Evolutionary conservation across 2,113 vertebrate genomes (phyloP).

Genomic region (Phalacrocorax carbo): DNA sequence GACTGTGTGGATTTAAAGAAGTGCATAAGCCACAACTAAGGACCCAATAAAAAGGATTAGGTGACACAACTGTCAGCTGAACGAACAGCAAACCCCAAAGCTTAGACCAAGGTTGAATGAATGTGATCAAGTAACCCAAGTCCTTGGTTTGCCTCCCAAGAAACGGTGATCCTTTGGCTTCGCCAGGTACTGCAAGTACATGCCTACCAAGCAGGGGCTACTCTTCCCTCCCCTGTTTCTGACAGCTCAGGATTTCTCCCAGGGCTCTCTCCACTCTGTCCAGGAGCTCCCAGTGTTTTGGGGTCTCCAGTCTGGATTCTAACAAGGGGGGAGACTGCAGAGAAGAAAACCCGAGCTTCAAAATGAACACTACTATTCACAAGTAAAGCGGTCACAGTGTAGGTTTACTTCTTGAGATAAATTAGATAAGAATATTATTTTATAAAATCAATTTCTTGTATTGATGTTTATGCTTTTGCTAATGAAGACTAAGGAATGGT

Average conservation of each 20-base stretch:
- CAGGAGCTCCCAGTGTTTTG: background rate
- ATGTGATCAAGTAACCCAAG: accelerated
- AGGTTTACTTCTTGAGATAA: background rate
- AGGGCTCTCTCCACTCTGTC: background rate
- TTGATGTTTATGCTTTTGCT: background rate
- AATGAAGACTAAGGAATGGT: slow-evolving; percentile 14
- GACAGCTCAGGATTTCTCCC: background rate
- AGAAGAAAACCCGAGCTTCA: background rate
- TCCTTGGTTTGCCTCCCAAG: background rate
- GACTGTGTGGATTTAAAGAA: slow-evolving; percentile 74
- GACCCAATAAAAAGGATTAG: background rate
- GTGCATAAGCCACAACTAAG: background rate
- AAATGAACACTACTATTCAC: background rate
- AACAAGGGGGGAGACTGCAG: background rate
- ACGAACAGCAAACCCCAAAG: accelerated
- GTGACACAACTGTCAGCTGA: background rate
- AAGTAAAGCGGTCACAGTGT: background rate
- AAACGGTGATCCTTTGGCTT: background rate
- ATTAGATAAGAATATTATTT: background rate
- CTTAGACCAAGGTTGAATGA: background rate
- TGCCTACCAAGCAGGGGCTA: background rate
- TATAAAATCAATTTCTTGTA: background rate
- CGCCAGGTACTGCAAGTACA: background rate
- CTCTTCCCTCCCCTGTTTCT: background rate
- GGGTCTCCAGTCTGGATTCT: background rate